phyloP scores from a whole-genome alignment of 2,797 vertebrate species.

The Poliocrania exsul region DNA sequence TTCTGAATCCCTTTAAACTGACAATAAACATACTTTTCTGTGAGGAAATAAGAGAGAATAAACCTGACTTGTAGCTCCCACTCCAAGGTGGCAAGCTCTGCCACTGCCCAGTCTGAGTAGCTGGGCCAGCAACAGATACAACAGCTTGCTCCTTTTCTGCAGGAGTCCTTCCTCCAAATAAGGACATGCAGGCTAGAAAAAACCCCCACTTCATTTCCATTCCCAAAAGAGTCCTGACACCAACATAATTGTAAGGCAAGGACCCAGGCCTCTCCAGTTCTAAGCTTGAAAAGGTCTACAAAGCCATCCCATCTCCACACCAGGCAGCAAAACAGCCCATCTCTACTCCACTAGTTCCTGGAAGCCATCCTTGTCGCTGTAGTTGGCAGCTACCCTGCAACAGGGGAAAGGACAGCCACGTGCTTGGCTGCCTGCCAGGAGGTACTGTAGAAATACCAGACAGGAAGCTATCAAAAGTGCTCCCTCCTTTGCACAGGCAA shows the following conservation, averaged over 20 bases:
- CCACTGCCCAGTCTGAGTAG: neutral
- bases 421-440: neutral
- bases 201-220: accelerated
- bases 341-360: neutral
- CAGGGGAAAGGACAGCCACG: neutral
- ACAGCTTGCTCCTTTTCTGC: neutral
- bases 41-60: neutral
- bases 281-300: neutral
- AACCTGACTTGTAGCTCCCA: accelerated
- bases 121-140: neutral
- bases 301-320: accelerated
- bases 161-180: neutral
- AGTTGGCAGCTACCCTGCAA: accelerated
- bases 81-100: neutral
- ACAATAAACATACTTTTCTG: neutral
- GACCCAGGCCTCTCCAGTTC: neutral
- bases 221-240: neutral
- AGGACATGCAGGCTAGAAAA: neutral
- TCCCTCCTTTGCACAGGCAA: too few species aligned
- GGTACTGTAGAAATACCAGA: neutral
- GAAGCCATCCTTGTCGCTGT: accelerated
- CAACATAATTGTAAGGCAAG: accelerated
- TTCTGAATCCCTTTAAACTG: neutral
- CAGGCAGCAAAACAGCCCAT: neutral
- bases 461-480: accelerated